phyloP scores from a whole-genome alignment of 2,888 invertebrate species.

The Aphodius granarius region DNA sequence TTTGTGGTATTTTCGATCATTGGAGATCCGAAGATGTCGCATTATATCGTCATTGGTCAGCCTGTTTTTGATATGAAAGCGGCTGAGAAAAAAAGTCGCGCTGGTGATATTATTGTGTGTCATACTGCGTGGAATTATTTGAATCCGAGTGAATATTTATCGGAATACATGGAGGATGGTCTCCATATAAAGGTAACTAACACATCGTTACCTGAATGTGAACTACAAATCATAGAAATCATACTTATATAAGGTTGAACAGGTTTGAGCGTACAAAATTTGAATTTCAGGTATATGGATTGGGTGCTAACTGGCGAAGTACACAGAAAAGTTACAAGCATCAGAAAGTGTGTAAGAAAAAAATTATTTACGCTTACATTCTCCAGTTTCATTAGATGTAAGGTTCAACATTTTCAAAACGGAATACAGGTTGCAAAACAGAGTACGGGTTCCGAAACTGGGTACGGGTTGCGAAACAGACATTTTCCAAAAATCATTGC shows the following conservation, averaged over 20 bases:
- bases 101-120: constrained; percentile 65
- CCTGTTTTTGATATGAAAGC: constrained; percentile 64
- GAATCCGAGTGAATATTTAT: constrained; percentile 62
- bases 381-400: neutral
- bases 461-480: too few relatives aligned
- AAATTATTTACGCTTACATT: neutral
- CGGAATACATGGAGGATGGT: constrained; percentile 58
- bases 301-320: constrained; percentile 48
- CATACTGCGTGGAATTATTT: constrained; percentile 64
- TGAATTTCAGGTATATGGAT: constrained; percentile 46
- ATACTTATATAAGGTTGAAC: too few relatives aligned
- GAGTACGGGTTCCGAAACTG: too few relatives aligned
- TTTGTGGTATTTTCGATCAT: constrained; percentile 61
- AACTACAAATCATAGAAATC: neutral
- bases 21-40: constrained; percentile 55
- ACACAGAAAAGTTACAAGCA: constrained; percentile 38
- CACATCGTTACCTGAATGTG: too few relatives aligned
- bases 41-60: constrained; percentile 64
- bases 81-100: constrained; percentile 56
- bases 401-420: too few relatives aligned
- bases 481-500: too few relatives aligned
- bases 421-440: too few relatives aligned
- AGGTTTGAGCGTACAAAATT: too few relatives aligned
- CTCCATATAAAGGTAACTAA: constrained; percentile 56
- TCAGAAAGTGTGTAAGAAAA: constrained; percentile 29